Conservation (phyloP, 2,113 vertebrate species). For the Amazona guildingii region DNA sequence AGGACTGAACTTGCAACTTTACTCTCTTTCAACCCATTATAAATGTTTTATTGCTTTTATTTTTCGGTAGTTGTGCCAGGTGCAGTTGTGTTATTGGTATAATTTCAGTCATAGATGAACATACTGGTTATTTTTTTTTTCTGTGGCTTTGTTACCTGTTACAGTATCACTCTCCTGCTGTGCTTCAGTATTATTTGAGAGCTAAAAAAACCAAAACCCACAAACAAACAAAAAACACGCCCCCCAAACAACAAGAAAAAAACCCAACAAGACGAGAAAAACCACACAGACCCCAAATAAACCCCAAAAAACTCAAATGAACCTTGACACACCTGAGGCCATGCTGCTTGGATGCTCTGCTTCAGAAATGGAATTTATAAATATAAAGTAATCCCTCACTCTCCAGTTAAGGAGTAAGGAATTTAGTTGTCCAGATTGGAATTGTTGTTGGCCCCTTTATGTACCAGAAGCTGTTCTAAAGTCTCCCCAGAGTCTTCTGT, state of each 20-base stretch:
- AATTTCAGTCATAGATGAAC: background rate
- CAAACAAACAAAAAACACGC: background rate
- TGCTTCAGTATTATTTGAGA: background rate
- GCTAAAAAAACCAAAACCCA: background rate
- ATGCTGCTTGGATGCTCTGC: background rate
- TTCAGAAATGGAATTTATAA: background rate
- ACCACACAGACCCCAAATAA: background rate
- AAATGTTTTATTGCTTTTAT: background rate
- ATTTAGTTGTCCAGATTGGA: background rate
- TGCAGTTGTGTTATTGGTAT: background rate
- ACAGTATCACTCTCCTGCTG: background rate
- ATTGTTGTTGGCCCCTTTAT: background rate
- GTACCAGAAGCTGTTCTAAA: background rate
- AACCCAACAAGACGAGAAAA: background rate
- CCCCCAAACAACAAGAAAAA: background rate
- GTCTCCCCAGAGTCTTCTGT: background rate
- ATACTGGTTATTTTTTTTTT: background rate
- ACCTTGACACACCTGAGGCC: background rate
- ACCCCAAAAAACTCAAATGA: background rate
- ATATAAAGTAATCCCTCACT: background rate
- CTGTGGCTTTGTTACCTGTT: background rate
- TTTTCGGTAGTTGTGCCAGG: background rate
- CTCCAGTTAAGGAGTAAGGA: background rate
- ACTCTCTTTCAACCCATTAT: background rate
- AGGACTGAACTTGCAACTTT: background rate